Conservation (phyloP, 1,140 invertebrate genomes). For the Paracyclopina nana region DNA sequence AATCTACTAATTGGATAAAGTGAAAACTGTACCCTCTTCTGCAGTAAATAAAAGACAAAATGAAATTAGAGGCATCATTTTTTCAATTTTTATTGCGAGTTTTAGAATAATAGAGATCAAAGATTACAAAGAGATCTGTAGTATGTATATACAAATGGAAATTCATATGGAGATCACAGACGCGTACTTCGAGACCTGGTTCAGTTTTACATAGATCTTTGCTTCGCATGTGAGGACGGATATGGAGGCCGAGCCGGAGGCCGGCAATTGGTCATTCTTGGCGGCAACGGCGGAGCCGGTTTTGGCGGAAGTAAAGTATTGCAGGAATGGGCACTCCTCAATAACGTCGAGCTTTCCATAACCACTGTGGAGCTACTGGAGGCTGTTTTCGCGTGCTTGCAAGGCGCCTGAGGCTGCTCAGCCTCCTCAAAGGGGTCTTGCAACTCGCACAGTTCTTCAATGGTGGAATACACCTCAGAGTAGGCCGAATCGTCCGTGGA, state of each 20-base stretch:
- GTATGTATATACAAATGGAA: background rate
- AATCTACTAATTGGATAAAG: too few relatives aligned
- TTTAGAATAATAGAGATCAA: background rate
- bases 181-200: background rate
- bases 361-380: too few relatives aligned
- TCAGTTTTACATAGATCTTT: background rate
- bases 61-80: too few relatives aligned
- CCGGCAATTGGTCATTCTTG: background rate
- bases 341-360: background rate
- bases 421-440: background rate
- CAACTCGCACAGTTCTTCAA: background rate
- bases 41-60: too few relatives aligned
- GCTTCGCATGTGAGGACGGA: background rate
- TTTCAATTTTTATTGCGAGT: too few relatives aligned
- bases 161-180: constrained; percentile 2
- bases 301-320: background rate
- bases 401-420: background rate
- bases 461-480: constrained; percentile 3
- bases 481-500: background rate
- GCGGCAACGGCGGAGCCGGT: background rate
- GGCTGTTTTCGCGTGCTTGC: too few relatives aligned
- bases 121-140: background rate
- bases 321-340: background rate
- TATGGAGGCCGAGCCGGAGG: background rate
- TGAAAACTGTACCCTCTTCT: too few relatives aligned